These are phyloP conservation scores for Psilanteris sp. DNA, from an alignment of 1,140 invertebrate genomes.

Conservation along the genomic window DNA sequence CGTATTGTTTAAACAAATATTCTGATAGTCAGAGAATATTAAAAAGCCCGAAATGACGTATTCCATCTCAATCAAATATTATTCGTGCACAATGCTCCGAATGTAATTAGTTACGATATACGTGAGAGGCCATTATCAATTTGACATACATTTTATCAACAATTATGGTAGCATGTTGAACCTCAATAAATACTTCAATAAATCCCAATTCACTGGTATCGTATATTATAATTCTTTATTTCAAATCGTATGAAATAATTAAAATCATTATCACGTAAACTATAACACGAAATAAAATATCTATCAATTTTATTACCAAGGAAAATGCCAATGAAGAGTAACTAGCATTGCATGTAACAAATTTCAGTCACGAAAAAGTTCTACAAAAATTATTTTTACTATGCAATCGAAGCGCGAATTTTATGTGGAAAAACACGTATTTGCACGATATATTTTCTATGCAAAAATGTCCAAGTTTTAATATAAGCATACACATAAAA, in stretches of 20 bases:
- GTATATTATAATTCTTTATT: not conserved
- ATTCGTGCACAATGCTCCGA: conserved; percentile 6
- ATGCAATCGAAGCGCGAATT: too few relatives aligned
- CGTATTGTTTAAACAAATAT: conserved; percentile 26
- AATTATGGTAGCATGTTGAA: not conserved
- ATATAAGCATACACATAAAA: too few relatives aligned
- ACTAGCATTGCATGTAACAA: not conserved
- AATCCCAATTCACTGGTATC: not conserved
- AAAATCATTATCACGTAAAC: conserved; percentile 11
- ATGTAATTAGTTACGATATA: conserved; percentile 18
- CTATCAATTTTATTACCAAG: conserved; percentile 3
- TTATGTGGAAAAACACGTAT: too few relatives aligned
- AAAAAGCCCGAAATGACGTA: conserved; percentile 20
- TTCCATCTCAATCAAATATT: conserved; percentile 10
- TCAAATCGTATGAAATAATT: conserved; percentile 3
- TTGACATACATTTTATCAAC: conserved; percentile 12
- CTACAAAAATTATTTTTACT: too few relatives aligned
- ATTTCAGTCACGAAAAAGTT: conserved; percentile 5
- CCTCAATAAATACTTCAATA: conserved; percentile 1
- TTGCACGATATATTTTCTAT: too few relatives aligned
- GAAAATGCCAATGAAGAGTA: not conserved
- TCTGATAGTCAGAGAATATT: conserved; percentile 19
- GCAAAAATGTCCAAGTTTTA: too few relatives aligned
- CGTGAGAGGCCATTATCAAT: conserved; percentile 10
- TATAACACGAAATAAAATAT: not conserved